Conservation (phyloP, 2,113 vertebrate genomes). For the Puntigrus tetrazona region DNA sequence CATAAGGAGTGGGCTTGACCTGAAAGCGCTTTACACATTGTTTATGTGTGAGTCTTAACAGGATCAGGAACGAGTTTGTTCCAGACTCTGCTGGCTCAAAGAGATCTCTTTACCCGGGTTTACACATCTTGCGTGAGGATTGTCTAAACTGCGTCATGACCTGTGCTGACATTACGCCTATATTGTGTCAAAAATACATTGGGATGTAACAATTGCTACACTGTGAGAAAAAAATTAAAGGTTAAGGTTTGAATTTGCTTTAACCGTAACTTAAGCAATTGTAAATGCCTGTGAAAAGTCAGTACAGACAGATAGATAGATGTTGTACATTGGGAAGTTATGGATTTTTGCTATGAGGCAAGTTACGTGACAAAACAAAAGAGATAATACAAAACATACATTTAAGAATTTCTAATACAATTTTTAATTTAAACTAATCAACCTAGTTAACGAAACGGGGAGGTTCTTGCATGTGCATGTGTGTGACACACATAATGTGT, state of each 20-base stretch:
- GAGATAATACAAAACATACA: background rate
- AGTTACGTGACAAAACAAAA: too few relatives aligned
- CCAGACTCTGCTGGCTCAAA: constrained; percentile 6
- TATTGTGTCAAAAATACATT: background rate
- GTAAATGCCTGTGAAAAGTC: too few relatives aligned
- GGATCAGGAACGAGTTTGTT: constrained; percentile 7
- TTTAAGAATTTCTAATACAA: background rate
- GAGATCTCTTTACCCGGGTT: background rate
- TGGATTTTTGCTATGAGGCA: too few relatives aligned
- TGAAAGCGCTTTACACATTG: background rate
- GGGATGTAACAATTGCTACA: background rate
- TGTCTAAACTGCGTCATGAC: background rate
- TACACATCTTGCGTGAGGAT: background rate
- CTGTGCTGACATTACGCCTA: background rate
- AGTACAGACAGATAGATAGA: too few relatives aligned
- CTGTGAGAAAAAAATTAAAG: too few relatives aligned
- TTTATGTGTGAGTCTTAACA: background rate
- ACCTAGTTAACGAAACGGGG: background rate
- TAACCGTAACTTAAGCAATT: background rate
- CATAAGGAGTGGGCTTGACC: background rate
- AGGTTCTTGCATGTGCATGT: background rate
- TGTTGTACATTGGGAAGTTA: too few relatives aligned
- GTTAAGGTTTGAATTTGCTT: background rate
- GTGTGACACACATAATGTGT: constrained; percentile 14
- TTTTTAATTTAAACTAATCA: background rate